Conservation (phyloP, 2,113 vertebrate species). For the Dipodomys spectabilis region DNA sequence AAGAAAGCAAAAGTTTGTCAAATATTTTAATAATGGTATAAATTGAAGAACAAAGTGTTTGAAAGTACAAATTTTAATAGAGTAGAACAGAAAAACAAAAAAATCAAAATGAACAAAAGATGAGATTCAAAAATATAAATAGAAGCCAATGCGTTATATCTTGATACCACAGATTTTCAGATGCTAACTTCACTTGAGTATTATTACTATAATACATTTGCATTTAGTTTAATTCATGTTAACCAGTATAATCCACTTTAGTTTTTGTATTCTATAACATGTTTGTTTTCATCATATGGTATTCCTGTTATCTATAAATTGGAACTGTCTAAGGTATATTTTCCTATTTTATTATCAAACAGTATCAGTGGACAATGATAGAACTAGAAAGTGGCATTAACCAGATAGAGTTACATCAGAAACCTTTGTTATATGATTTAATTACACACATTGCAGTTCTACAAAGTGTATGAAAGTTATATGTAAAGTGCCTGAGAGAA, state of each 20-base stretch:
- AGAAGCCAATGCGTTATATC: not conserved
- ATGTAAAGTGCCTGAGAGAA: not conserved
- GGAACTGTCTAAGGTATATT: not conserved
- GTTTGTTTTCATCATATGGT: not conserved
- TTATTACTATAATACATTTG: not conserved
- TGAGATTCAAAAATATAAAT: not conserved
- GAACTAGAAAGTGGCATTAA: not conserved
- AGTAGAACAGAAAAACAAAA: conserved; percentile 46
- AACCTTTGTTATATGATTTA: not conserved
- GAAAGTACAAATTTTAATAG: conserved; percentile 20
- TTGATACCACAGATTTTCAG: not conserved
- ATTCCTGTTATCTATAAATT: not conserved
- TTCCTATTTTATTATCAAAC: not conserved
- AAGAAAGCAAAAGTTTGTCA: conserved; percentile 8
- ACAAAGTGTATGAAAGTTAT: not conserved
- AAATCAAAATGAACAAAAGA: not conserved
- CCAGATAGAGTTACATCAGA: not conserved
- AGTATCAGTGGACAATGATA: not conserved
- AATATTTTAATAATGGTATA: conserved; percentile 14
- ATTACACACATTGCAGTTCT: conserved; percentile 22
- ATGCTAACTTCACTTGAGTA: not conserved
- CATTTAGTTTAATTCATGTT: conserved; percentile 26
- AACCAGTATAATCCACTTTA: not conserved
- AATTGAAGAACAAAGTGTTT: conserved; percentile 2
- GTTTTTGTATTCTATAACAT: not conserved